These are phyloP conservation scores for Drosophila burlai DNA, from an alignment of 1,140 invertebrate species.

Conservation along the genomic window DNA sequence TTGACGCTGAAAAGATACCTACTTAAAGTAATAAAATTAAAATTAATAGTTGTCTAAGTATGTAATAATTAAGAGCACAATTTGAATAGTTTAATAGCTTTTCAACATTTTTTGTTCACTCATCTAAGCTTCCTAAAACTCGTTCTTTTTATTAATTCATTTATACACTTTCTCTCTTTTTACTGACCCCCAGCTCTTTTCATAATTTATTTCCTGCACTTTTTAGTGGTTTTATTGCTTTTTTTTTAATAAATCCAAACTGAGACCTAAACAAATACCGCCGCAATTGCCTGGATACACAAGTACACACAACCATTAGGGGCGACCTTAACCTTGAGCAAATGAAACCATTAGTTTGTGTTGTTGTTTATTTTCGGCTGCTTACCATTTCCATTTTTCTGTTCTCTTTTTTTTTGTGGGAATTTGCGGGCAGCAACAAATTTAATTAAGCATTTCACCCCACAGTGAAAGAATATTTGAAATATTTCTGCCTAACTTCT, in stretches of 20 bases:
- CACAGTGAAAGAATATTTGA: constrained; percentile 32
- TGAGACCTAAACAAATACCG: constrained; percentile 28
- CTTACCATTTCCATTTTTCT: constrained; percentile 7
- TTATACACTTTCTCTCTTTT: not conserved
- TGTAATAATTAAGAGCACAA: not conserved
- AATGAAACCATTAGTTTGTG: constrained; percentile 45
- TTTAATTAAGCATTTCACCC: constrained; percentile 51
- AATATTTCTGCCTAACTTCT: constrained; percentile 40
- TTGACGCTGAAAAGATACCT: not conserved
- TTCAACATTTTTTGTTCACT: no score
- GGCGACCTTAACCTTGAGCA: constrained; percentile 54
- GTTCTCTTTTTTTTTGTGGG: constrained; percentile 6
- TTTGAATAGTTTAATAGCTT: no score
- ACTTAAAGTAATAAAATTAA: not conserved
- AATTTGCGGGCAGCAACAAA: constrained; percentile 44
- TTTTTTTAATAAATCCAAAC: constrained; percentile 4
- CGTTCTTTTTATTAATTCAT: not conserved
- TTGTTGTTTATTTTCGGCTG: constrained; percentile 46
- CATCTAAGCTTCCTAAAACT: not conserved
- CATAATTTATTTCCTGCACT: not conserved
- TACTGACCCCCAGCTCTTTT: not conserved
- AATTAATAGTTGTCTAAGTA: not conserved
- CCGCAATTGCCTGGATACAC: constrained; percentile 5
- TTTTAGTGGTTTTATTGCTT: not conserved
- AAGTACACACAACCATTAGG: constrained; percentile 1